These are phyloP conservation scores for Tenthredo scrophulariae DNA, from an alignment of 2,888 invertebrate genomes.

Conservation along the genomic window DNA sequence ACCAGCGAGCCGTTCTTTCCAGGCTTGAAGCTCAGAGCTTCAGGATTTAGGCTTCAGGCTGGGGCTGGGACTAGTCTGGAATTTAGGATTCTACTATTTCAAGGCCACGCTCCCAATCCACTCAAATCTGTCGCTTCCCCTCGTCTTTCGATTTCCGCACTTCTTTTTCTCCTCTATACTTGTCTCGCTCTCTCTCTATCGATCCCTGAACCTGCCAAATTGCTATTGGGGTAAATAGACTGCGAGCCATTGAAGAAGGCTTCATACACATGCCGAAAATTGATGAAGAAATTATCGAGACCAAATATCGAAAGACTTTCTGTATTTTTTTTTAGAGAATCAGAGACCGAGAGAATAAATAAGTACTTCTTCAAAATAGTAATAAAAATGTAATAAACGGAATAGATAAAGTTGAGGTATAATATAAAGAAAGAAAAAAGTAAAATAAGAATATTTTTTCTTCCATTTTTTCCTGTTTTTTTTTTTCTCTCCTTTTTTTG, in stretches of 20 bases:
- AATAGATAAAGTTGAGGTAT: neutral
- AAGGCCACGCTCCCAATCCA: conserved; percentile 2
- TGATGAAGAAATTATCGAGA: neutral
- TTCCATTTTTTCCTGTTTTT: too few relatives aligned
- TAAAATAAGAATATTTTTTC: neutral
- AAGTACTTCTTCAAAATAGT: neutral
- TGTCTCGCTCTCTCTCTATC: neutral
- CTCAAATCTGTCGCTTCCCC: neutral
- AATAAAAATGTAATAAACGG: neutral
- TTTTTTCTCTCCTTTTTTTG: neutral
- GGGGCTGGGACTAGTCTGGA: neutral
- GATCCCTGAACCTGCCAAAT: neutral
- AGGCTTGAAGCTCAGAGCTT: neutral
- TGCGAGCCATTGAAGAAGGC: neutral
- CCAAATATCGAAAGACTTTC: neutral
- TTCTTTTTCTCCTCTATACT: neutral
- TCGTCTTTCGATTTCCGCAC: neutral
- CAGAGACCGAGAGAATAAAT: neutral
- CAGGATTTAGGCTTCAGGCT: neutral
- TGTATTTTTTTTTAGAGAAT: neutral
- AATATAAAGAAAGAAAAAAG: neutral
- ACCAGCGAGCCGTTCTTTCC: neutral
- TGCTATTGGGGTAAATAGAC: neutral
- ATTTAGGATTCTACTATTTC: conserved; percentile 14
- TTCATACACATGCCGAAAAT: neutral